These are phyloP conservation scores for Hermaeophaga mercurialis DNA, from an alignment of 2,888 invertebrate genomes.

Conservation along the genomic window DNA sequence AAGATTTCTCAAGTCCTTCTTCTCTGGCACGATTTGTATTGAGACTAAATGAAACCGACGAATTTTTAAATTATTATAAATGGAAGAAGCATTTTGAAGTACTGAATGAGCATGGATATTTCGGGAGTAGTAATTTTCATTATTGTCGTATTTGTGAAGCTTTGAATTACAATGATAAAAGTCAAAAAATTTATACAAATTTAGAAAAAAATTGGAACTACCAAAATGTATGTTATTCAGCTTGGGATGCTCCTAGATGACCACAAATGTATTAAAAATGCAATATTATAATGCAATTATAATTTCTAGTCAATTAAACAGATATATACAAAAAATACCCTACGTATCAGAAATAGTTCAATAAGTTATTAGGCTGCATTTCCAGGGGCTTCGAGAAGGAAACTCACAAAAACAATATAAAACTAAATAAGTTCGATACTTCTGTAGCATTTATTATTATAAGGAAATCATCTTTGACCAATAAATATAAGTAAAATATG, in stretches of 20 bases:
- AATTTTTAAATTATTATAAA: constrained; percentile 59
- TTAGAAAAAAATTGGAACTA: constrained; percentile 56
- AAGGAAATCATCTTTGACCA: too few relatives aligned
- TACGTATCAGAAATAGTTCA: too few relatives aligned
- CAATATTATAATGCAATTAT: too few relatives aligned
- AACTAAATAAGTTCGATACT: too few relatives aligned
- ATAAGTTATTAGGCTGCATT: too few relatives aligned
- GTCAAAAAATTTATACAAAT: constrained; percentile 54
- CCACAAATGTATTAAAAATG: neutral
- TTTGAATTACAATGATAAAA: constrained; percentile 64
- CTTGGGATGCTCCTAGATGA: constrained; percentile 38
- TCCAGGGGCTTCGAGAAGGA: too few relatives aligned
- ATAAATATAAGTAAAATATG: too few relatives aligned
- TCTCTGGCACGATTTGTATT: constrained; percentile 62
- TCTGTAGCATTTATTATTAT: too few relatives aligned
- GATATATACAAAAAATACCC: too few relatives aligned
- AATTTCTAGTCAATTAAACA: too few relatives aligned
- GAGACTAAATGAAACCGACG: constrained; percentile 57
- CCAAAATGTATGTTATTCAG: constrained; percentile 45
- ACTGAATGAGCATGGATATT: constrained; percentile 72
- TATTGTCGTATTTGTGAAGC: constrained; percentile 72
- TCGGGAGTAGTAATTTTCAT: constrained; percentile 64
- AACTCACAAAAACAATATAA: too few relatives aligned
- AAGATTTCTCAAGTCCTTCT: constrained; percentile 60
- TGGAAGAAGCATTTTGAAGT: constrained; percentile 67